A percentile compares a stretch with the other conserved stretches of the same genome.
phyloP scores from a whole-genome alignment of 2,888 invertebrate genomes.

The Meliscaeva auricollis region DNA sequence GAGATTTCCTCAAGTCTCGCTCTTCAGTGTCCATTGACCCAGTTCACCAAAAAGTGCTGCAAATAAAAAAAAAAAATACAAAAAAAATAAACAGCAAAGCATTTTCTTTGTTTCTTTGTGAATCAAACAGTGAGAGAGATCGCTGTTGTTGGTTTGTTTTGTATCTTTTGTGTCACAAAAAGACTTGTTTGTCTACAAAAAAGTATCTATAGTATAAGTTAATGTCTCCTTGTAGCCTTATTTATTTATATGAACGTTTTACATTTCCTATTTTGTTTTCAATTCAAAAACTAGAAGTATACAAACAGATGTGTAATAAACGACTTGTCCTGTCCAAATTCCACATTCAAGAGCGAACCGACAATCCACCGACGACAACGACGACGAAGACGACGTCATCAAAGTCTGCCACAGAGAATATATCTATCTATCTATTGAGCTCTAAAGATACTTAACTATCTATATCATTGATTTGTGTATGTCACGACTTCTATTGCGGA shows the following conservation, averaged over 20 bases:
- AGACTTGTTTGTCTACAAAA: constrained; percentile 55
- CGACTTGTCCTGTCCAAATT: constrained; percentile 32
- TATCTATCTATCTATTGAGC: constrained; percentile 37
- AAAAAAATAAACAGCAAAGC: constrained; percentile 22
- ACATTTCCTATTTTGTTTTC: constrained; percentile 62
- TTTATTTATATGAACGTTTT: constrained; percentile 35
- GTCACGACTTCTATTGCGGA: constrained; percentile 69
- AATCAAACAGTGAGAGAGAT: constrained; percentile 20
- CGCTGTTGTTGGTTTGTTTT: constrained; percentile 12
- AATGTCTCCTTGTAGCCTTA: constrained; percentile 20
- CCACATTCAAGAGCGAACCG: neutral
- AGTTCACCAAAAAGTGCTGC: constrained; percentile 66
- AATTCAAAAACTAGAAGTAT: constrained; percentile 41
- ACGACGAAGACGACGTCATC: constrained; percentile 24
- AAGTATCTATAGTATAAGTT: neutral
- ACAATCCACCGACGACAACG: constrained; percentile 4
- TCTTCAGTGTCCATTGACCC: constrained; percentile 66
- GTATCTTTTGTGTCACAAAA: constrained; percentile 64
- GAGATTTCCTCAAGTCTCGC: constrained; percentile 53
- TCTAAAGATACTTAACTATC: constrained; percentile 52
- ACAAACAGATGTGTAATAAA: constrained; percentile 38
- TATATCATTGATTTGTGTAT: constrained; percentile 66
- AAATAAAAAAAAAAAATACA: constrained; percentile 42
- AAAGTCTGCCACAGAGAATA: constrained; percentile 1
- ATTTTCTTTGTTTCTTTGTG: constrained; percentile 66